Conservation (phyloP, 1,140 invertebrate genomes). For the Pissodes strobi region DNA sequence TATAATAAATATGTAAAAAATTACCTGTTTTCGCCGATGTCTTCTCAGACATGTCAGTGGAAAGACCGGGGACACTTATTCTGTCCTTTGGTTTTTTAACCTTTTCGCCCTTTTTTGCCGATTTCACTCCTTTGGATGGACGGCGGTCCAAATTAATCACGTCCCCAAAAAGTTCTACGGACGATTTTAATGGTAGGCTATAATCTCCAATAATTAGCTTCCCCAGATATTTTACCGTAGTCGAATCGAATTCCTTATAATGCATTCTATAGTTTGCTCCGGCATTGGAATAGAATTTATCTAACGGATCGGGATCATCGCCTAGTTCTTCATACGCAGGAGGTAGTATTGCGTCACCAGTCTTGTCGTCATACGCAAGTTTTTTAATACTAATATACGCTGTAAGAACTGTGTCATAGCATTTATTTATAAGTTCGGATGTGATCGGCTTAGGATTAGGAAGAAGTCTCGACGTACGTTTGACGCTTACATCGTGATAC, state of each 20-base stretch:
- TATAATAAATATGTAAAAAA: too few species aligned
- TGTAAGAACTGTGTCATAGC: conserved; percentile 61
- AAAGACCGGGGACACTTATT: neutral
- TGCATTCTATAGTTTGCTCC: conserved; percentile 62
- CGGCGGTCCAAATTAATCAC: neutral
- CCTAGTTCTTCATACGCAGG: conserved; percentile 29
- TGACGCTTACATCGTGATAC: neutral
- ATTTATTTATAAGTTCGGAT: conserved; percentile 1
- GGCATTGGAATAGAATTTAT: conserved; percentile 61
- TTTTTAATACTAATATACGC: conserved; percentile 60
- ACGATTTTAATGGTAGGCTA: conserved; percentile 55
- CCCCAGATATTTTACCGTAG: conserved; percentile 60
- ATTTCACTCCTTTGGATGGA: conserved; percentile 1
- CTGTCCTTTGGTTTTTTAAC: conserved; percentile 33
- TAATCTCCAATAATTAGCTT: conserved; percentile 62
- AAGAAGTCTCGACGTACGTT: conserved; percentile 36
- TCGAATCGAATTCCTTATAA: conserved; percentile 60
- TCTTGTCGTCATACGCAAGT: conserved; percentile 52
- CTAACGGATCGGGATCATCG: conserved; percentile 58
- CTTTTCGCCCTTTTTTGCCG: conserved; percentile 30
- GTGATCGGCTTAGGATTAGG: conserved; percentile 31
- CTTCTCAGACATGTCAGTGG: neutral
- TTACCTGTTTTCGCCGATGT: conserved; percentile 16
- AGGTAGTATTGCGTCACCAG: conserved; percentile 54
- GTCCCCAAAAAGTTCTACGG: conserved; percentile 43